Conservation (phyloP, 2,797 vertebrate species). For the Hippocampus kuda region DNA sequence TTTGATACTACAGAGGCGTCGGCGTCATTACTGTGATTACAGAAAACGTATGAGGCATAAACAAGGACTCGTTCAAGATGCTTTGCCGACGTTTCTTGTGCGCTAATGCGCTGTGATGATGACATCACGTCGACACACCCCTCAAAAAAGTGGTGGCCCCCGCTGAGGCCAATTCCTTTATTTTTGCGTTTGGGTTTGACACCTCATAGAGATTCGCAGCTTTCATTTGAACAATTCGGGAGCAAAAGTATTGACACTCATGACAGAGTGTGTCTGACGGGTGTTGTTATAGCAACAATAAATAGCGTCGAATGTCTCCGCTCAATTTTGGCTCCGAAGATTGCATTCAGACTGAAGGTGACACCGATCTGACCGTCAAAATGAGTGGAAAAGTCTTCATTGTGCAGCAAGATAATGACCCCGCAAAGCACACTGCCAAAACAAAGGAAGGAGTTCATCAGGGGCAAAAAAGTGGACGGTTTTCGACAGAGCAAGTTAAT, state of each 20-base stretch:
- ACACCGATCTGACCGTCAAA: no score
- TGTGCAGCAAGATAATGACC: background rate
- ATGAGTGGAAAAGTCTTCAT: no score
- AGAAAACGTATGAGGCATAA: constrained; percentile 31
- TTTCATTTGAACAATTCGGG: background rate
- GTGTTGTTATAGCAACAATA: background rate
- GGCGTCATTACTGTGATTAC: constrained; percentile 51
- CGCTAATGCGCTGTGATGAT: constrained; percentile 2
- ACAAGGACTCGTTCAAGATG: constrained; percentile 35
- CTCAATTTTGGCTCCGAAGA: no score
- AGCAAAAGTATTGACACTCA: background rate
- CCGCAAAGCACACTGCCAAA: background rate
- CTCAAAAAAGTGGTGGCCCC: background rate
- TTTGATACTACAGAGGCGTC: constrained; percentile 54
- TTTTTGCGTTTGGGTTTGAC: background rate
- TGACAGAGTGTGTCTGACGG: background rate
- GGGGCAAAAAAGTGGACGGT: background rate
- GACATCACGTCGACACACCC: background rate
- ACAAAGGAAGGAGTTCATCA: background rate
- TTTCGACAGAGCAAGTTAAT: background rate
- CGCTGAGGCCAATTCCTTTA: background rate
- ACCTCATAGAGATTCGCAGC: background rate
- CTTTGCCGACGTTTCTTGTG: constrained; percentile 9
- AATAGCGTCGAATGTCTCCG: no score
- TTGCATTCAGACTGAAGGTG: no score